Conservation (phyloP, 2,797 vertebrate species). For the Pangasius djambal region DNA sequence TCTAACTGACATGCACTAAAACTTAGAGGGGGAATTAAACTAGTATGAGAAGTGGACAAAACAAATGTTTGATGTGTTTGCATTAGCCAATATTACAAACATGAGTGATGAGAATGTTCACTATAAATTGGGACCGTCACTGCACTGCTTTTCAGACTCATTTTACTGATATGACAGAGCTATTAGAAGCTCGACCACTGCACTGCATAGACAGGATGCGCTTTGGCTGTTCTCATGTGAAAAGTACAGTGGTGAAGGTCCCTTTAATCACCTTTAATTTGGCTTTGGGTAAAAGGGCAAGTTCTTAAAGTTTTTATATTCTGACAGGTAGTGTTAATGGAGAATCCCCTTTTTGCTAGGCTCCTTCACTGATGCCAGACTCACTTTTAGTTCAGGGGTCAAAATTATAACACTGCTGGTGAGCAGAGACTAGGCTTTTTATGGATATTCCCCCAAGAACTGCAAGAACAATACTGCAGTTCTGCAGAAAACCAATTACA, state of each 20-base stretch:
- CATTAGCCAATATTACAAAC: neutral
- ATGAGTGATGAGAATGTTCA: neutral
- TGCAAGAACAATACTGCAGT: neutral
- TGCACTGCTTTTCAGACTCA: neutral
- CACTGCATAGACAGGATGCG: too few relatives aligned
- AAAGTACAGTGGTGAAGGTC: neutral
- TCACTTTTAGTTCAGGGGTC: neutral
- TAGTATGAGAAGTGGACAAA: slow-evolving; percentile 1
- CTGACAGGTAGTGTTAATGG: neutral
- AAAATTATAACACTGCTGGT: neutral
- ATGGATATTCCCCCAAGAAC: neutral
- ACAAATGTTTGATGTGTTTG: slow-evolving; percentile 13
- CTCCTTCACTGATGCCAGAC: neutral
- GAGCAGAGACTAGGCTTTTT: neutral
- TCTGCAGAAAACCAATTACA: neutral
- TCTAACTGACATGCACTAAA: slow-evolving; percentile 22
- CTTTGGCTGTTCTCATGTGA: neutral
- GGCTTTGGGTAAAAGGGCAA: neutral
- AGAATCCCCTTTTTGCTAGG: neutral
- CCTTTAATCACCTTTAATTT: neutral
- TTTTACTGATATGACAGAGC: neutral
- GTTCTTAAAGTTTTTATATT: neutral
- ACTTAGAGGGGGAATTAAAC: neutral
- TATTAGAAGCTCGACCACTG: neutral
- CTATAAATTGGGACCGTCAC: neutral